phyloP scores from a whole-genome alignment of 2,113 vertebrate genomes.

The Vulpes ferrilata region DNA sequence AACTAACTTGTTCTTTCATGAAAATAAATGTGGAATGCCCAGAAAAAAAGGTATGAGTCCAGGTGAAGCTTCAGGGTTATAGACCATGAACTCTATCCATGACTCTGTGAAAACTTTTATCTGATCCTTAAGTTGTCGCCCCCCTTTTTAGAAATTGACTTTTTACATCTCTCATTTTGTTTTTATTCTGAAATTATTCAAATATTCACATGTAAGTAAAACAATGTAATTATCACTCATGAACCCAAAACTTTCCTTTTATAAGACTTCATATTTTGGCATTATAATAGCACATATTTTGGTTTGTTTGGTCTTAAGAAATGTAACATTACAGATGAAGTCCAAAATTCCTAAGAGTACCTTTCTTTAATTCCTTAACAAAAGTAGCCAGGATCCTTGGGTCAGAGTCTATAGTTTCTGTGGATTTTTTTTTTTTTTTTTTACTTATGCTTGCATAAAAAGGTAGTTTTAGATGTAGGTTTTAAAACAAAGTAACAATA shows the following conservation, averaged over 20 bases:
- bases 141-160: not conserved
- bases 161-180: not conserved
- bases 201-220: not conserved
- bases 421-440: not conserved
- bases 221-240: not conserved
- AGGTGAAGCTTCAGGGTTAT: not conserved
- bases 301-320: not conserved
- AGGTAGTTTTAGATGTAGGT: not conserved
- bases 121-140: not conserved
- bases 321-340: not conserved
- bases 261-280: not conserved
- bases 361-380: not conserved
- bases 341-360: not conserved
- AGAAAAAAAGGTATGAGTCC: not conserved
- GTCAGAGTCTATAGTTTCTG: not conserved
- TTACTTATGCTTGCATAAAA: not conserved
- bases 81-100: not conserved
- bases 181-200: not conserved
- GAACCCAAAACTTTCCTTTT: not conserved
- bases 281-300: not conserved
- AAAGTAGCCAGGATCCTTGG: not conserved
- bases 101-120: not conserved
- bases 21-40: not conserved
- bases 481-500: not conserved
- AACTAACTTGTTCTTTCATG: not conserved